phyloP scores from a whole-genome alignment of 2,797 vertebrate species.

The Phataginus tetradactyla region DNA sequence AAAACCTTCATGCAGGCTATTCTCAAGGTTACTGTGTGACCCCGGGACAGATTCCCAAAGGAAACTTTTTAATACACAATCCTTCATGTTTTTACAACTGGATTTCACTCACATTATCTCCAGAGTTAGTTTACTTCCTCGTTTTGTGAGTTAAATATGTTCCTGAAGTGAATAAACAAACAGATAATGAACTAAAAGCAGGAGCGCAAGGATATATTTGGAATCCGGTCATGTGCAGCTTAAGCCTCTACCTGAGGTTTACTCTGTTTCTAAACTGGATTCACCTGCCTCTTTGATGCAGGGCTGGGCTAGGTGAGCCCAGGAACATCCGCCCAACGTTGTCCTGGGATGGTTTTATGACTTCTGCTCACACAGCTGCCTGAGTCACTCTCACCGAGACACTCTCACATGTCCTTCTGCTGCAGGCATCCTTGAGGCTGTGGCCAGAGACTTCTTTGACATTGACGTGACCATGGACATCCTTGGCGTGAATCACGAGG shows the following conservation, averaged over 20 bases:
- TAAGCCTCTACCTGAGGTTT: background rate
- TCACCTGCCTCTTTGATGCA: background rate
- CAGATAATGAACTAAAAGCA: slow-evolving; percentile 22
- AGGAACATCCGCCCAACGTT: background rate
- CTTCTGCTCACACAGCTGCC: background rate
- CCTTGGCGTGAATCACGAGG: slow-evolving; percentile 86
- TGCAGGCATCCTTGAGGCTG: slow-evolving; percentile 88
- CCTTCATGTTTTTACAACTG: background rate
- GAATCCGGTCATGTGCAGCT: background rate
- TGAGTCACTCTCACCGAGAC: background rate
- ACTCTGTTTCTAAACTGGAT: background rate
- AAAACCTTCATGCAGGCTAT: background rate
- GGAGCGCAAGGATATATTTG: background rate
- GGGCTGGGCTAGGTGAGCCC: background rate
- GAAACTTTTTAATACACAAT: background rate
- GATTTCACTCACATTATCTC: background rate
- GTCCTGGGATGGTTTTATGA: background rate
- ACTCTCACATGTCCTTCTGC: slow-evolving; percentile 19
- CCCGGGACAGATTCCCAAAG: background rate
- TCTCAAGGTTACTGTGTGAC: background rate
- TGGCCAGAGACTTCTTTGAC: slow-evolving; percentile 89
- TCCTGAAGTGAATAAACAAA: slow-evolving; percentile 11
- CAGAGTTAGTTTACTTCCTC: background rate
- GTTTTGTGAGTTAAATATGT: slow-evolving; percentile 2
- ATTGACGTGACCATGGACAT: slow-evolving; percentile 86